These are phyloP conservation scores for Arbacia lixula DNA, from an alignment of 53 echinoderm and acorn worm genomes.

Conservation along the genomic window DNA sequence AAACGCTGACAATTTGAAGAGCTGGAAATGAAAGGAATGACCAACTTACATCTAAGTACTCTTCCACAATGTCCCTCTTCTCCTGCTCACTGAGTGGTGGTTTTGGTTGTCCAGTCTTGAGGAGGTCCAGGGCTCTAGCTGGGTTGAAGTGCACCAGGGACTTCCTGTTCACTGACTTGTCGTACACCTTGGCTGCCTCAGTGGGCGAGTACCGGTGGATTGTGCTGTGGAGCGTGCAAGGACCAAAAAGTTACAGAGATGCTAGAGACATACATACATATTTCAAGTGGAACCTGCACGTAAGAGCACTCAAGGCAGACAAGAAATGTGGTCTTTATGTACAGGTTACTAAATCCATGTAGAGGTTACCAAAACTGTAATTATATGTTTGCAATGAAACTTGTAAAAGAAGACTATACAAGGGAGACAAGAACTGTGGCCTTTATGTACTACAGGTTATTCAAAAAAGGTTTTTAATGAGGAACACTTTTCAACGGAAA, in stretches of 20 bases:
- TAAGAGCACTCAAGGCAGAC: no score
- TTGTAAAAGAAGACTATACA: no score
- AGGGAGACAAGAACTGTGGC: no score
- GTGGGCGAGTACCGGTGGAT: constrained; percentile 97
- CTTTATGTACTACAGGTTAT: neutral
- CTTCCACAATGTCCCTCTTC: constrained; percentile 91
- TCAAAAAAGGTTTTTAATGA: neutral
- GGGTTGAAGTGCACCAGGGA: constrained; percentile 81
- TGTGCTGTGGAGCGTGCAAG: constrained; percentile 78
- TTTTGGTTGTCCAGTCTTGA: constrained; percentile 74
- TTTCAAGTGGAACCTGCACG: no score
- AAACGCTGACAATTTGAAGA: no score
- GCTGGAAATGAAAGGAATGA: neutral
- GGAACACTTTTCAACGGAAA: no score
- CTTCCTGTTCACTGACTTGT: constrained; percentile 90
- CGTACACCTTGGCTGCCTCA: constrained; percentile 92
- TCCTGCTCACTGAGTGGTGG: constrained; percentile 76
- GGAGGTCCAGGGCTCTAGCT: constrained; percentile 86
- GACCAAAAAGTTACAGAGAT: neutral
- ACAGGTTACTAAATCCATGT: no score
- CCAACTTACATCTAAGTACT: constrained; percentile 95
- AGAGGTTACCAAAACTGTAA: no score
- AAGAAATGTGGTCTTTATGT: no score
- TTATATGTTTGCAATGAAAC: no score
- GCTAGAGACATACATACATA: no score